Evolutionary conservation across 2,113 vertebrate genomes (phyloP), one percentile per base, ranked within the genome.

Genomic region (Podarcis muralis): DNA sequence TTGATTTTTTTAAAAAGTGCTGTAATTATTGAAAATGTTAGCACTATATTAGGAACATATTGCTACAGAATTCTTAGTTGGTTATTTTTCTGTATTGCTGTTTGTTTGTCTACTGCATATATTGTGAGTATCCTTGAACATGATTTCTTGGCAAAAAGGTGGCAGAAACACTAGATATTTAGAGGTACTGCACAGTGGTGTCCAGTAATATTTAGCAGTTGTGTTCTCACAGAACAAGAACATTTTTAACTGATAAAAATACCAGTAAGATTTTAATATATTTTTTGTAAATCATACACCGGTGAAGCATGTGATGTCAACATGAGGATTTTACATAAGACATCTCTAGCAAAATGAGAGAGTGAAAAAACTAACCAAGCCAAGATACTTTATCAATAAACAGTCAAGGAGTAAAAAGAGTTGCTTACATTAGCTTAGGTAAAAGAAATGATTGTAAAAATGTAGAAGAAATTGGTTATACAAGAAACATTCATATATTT

Each of bases 401-500:
- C 57, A 59, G 15, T 75, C 23, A 35, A 53, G 22, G 65, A 30
- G 27, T 71, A 4, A 48, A n/a, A 35, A 13, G 16, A 18, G 16
- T 74, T 74, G 11, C 71, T 74, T 74, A 35, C 25, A 25, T 77
- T 77, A 77, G 7, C 16, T n/a, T 20, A 32, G 25, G 53, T 57
- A 13, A 88, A 43, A 37, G 32, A 1, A 35, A 0, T 0, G 35
- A 69, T 76, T 40, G n/a, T 30, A 15, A 83, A 78, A 90, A 90
- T 88, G 23, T 82, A 59, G 77, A 90, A 4, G 81, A 62, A 85
- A 3, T 71, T 82, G 83, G 90, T 81, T 6, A 6, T 3, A 8
- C 88, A 90, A 72, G 48, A 9, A 30, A 74, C 62, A 5, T 57
- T 88, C 71, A 69, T 83, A 0, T 78, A 37, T 90, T 84, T 89